Conservation (phyloP, 2,888 invertebrate genomes). For the Andrena camellia region DNA sequence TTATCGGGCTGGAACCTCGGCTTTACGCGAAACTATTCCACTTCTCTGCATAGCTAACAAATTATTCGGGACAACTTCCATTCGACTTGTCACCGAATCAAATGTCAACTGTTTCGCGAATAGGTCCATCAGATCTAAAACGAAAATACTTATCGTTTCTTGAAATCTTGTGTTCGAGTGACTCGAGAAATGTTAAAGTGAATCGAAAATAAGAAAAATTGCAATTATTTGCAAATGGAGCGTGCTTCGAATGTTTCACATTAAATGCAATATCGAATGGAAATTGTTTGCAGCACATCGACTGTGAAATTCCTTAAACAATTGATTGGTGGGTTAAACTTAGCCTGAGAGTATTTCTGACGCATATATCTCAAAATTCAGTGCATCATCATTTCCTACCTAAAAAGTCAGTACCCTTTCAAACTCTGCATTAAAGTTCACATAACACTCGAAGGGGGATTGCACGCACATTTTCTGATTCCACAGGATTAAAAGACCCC, state of each 20-base stretch:
- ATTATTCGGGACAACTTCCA: conserved; percentile 22
- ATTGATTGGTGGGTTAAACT: not conserved
- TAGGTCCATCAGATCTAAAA: not conserved
- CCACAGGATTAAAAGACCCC: not conserved
- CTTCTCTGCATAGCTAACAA: conserved; percentile 19
- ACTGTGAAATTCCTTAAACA: not conserved
- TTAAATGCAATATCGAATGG: not conserved
- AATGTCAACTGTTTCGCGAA: not conserved
- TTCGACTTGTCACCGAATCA: not conserved
- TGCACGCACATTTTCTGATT: not conserved
- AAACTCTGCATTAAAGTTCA: not conserved
- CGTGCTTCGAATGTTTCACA: not conserved
- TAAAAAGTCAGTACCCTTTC: not conserved
- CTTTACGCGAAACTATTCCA: conserved; percentile 42
- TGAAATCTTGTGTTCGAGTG: no score
- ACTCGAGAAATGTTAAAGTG: no score
- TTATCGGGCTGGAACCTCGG: conserved; percentile 18
- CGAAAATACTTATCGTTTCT: not conserved
- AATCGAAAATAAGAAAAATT: not conserved
- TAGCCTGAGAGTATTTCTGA: not conserved
- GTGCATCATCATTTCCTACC: not conserved
- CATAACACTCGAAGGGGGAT: conserved; percentile 7
- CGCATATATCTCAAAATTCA: not conserved
- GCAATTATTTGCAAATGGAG: not conserved
- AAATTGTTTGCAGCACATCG: not conserved